A percentile compares a stretch with the other conserved stretches of the same genome.
Conservation (phyloP, 2,113 vertebrate species). For the Cygnus atratus region DNA sequence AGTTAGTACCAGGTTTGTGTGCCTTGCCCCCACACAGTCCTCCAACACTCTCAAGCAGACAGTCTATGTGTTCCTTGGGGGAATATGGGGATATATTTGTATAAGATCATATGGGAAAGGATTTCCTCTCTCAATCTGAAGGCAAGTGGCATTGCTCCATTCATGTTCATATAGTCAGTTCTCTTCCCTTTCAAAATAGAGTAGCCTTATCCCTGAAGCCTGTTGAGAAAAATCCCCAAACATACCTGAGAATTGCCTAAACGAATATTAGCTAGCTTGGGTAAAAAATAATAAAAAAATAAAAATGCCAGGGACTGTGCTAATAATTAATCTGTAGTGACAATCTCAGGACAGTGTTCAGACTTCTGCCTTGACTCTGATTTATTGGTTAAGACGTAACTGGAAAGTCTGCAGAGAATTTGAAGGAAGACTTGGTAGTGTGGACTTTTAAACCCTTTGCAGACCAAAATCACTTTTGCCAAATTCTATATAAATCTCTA, state of each 20-base stretch:
- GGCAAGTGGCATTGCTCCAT: not conserved
- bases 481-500: constrained; percentile 6
- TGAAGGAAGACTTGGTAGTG: not conserved
- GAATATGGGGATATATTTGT: not conserved
- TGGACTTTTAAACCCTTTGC: not conserved
- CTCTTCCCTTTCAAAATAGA: not conserved
- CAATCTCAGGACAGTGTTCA: constrained; percentile 22
- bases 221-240: not conserved
- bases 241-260: not conserved
- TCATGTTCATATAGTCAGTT: not conserved
- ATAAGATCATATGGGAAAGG: not conserved
- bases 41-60: not conserved
- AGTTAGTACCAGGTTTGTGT: not conserved
- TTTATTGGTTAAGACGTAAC: constrained; percentile 24
- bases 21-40: not conserved
- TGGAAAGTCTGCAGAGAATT: not conserved
- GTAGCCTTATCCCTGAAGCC: not conserved
- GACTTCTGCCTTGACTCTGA: not conserved
- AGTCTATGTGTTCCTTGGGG: not conserved
- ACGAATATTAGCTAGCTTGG: not conserved
- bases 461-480: not conserved
- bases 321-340: constrained; percentile 39
- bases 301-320: not conserved
- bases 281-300: constrained; percentile 4
- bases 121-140: not conserved